These are phyloP conservation scores for Pherbina coryleti DNA, from an alignment of 2,888 invertebrate genomes.

Conservation along the genomic window DNA sequence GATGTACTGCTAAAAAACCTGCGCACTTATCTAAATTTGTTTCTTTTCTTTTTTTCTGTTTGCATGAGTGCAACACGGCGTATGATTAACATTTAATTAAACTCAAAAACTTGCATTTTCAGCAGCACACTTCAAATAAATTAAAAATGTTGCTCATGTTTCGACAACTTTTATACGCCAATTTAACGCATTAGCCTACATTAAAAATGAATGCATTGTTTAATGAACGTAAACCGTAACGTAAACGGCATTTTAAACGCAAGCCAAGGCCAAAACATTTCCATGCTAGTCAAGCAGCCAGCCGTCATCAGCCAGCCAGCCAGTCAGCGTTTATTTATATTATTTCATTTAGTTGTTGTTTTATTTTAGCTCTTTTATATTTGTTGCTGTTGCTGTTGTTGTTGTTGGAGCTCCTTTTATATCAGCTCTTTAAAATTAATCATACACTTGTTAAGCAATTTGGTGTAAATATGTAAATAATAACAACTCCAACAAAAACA, in stretches of 20 bases:
- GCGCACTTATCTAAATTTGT: too few species aligned
- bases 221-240: constrained; percentile 20
- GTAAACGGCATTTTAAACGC: constrained; percentile 26
- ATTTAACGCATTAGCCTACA: constrained; percentile 29
- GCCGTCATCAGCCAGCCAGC: too few species aligned
- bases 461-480: not conserved
- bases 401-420: not conserved
- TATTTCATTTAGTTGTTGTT: not conserved
- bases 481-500: not conserved
- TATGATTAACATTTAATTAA: constrained; percentile 6
- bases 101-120: not conserved
- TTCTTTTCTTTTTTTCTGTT: not conserved
- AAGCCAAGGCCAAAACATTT: constrained; percentile 23
- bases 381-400: not conserved
- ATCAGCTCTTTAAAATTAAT: constrained; percentile 22
- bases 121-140: constrained; percentile 6
- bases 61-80: not conserved
- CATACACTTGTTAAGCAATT: constrained; percentile 36
- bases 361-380: not conserved
- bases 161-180: constrained; percentile 18
- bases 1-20: too few species aligned
- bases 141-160: not conserved
- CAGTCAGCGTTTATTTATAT: not conserved
- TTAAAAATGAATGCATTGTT: constrained; percentile 28
- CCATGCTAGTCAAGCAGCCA: not conserved